Evolutionary conservation across 2,797 vertebrate species (phyloP).

Genomic region (Chaenodraco wilsoni): DNA sequence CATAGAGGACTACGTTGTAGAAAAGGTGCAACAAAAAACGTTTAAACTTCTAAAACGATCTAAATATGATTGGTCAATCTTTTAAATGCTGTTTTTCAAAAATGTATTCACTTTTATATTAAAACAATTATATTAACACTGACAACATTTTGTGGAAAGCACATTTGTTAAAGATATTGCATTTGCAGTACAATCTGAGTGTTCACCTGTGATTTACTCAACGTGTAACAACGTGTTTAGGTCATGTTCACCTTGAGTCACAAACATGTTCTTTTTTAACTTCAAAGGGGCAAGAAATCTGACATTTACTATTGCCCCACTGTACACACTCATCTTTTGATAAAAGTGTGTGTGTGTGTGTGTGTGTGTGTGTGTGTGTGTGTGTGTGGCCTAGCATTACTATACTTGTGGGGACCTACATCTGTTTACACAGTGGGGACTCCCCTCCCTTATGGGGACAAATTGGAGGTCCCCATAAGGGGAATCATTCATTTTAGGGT

Average conservation of each 20-base stretch:
- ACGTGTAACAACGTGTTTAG: background rate
- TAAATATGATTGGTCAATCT: background rate
- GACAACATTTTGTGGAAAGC: too few relatives aligned
- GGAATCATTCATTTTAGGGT: too few relatives aligned
- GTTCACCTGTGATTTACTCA: background rate
- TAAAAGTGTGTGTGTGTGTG: conserved; percentile 19
- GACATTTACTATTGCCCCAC: background rate
- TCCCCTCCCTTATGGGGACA: too few relatives aligned
- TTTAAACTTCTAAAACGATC: background rate
- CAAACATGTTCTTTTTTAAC: background rate
- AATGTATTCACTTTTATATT: too few relatives aligned
- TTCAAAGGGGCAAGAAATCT: background rate
- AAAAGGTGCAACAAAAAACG: too few relatives aligned
- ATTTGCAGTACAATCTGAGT: background rate
- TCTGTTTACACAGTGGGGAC: too few relatives aligned
- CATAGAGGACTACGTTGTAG: too few relatives aligned
- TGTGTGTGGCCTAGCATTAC: too few relatives aligned
- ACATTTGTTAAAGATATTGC: background rate
- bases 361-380: background rate
- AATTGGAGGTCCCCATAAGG: too few relatives aligned
- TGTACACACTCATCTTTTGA: background rate
- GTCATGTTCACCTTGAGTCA: background rate
- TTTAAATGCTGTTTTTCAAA: background rate
- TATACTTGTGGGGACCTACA: too few relatives aligned
- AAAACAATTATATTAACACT: too few relatives aligned